phyloP scores from a whole-genome alignment of 92 coral and sea anemone genomes.

The Zoanthus gigantus region DNA sequence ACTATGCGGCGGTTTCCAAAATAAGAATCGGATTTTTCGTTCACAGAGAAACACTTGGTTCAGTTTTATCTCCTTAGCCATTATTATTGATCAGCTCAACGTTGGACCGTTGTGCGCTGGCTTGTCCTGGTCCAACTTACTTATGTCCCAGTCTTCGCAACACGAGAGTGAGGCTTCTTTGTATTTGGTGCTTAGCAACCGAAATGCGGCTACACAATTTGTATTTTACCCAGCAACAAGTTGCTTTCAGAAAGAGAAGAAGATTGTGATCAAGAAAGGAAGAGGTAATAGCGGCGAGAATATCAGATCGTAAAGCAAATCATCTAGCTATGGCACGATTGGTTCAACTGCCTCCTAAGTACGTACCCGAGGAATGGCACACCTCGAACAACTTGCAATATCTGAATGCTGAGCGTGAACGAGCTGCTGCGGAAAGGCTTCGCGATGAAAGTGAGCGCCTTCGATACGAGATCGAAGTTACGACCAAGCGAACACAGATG shows the following conservation, averaged over 20 bases:
- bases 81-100: constrained; percentile 6
- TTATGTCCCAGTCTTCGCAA: constrained; percentile 1
- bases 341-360: constrained; percentile 95
- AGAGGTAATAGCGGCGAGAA: neutral
- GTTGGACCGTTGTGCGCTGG: neutral
- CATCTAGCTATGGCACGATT: constrained; percentile 80
- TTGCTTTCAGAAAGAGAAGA: constrained; percentile 19
- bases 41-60: constrained; percentile 65
- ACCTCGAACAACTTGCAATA: constrained; percentile 90
- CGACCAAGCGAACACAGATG: constrained; percentile 87
- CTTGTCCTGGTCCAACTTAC: neutral
- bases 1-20: constrained; percentile 62
- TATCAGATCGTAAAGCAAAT: neutral
- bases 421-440: constrained; percentile 93
- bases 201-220: constrained; percentile 11
- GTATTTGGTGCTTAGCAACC: constrained; percentile 53
- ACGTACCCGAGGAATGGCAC: constrained; percentile 97
- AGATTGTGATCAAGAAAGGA: neutral
- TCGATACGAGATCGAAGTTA: constrained; percentile 89
- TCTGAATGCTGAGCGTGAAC: constrained; percentile 89
- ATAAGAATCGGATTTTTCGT: constrained; percentile 80
- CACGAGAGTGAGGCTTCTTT: constrained; percentile 68
- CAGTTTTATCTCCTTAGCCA: constrained; percentile 65
- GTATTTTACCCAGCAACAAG: constrained; percentile 50
- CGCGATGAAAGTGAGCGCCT: constrained; percentile 96